These are phyloP conservation scores for Palythoa grandis DNA, from an alignment of 92 coral and sea anemone species.

Conservation along the genomic window DNA sequence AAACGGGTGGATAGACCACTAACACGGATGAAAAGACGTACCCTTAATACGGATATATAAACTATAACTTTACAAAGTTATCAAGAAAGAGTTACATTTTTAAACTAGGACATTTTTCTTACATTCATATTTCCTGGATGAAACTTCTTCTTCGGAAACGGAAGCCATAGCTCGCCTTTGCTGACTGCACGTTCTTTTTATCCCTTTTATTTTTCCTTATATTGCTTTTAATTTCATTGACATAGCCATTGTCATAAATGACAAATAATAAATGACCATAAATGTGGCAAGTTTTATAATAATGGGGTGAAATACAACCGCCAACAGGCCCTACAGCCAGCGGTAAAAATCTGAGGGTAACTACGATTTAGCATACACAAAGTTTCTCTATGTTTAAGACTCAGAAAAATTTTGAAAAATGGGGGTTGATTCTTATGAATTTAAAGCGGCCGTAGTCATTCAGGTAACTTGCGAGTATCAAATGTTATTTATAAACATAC, in stretches of 20 bases:
- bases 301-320: no score
- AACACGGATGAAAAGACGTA: no score
- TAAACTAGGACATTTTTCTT: conserved; percentile 17
- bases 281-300: no score
- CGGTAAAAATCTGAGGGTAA: neutral
- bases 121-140: conserved; percentile 83
- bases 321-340: neutral
- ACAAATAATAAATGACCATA: no score
- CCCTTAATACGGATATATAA: no score
- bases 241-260: no score
- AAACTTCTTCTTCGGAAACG: conserved; percentile 22
- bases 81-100: no score
- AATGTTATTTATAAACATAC: neutral
- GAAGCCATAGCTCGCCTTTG: conserved; percentile 51
- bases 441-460: conserved; percentile 15
- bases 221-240: neutral
- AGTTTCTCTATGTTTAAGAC: neutral
- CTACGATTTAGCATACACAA: conserved; percentile 1
- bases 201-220: neutral
- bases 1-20: no score
- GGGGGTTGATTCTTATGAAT: conserved; percentile 73
- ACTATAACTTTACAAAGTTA: no score
- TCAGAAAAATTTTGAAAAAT: conserved; percentile 31
- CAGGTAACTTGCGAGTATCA: conserved; percentile 40
- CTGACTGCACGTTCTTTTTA: no score